Evolutionary conservation across 2,888 invertebrate species (phyloP), one percentile per base, ranked within the genome.

Genomic region (Dastarcus helophoroides): DNA sequence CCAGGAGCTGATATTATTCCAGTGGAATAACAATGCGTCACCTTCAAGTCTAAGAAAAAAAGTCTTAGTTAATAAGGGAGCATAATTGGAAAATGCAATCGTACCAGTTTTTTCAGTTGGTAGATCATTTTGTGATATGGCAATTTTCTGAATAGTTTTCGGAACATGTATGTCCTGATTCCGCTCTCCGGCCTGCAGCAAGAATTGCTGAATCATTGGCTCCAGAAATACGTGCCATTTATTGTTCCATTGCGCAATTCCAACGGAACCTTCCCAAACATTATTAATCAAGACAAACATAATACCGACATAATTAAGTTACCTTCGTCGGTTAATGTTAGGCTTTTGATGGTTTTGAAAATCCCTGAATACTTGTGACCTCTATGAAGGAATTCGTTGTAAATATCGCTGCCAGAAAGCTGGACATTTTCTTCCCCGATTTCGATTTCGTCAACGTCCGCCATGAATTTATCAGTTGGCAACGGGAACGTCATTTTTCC

Each of bases 161-260:
- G 89, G 88, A 0, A 86, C 69, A 47, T 76, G 69, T 3, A 86
- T 68, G 3, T 76, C 71, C 14, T 82, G 69, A 1, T 76, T 71
- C 40, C 78, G 75, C 33, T 75, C 60, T 2, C 66, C 62, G 7
- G 45, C 67, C 14, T 75, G 72, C 14, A 88, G 55, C 27, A 89
- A 75, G 8, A 46, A 46, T 46, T 84, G 73, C 59, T 93, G 91
- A 8, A 93, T 65, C 76, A 93, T 79, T 17, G 82, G 81, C 62
- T 93, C 91, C 63, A 93, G 72, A 58, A 88, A 88, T 3, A 83
- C 72, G 4, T 84, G 77, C 89, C 90, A 93, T 60, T 86, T 84
- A 9, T 48, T 46, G 27, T 51, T 49, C 48, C 54, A 54, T 30
- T 53, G 42, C 16, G 49, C 40, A 3, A 37, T 40, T 14, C 45